phyloP scores from a whole-genome alignment of 2,113 vertebrate species.

The Agelaius tricolor region DNA sequence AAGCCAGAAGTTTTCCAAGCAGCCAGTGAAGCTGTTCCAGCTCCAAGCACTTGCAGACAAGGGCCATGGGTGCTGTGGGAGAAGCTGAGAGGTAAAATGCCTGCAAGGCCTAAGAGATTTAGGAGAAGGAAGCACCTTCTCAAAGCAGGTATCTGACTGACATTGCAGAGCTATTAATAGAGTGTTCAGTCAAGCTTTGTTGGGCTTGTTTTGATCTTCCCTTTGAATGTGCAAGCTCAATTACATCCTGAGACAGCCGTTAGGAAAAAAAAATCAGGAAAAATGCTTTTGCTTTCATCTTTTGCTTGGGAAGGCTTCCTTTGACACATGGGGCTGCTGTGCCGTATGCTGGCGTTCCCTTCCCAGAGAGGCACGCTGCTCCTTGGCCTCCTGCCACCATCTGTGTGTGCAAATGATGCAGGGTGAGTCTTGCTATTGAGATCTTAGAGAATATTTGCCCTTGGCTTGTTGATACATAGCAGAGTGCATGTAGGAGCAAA shows the following conservation, averaged over 20 bases:
- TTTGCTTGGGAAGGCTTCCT: constrained; percentile 32
- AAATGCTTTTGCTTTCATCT: constrained; percentile 52
- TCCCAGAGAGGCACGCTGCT: background rate
- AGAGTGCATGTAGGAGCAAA: constrained; percentile 35
- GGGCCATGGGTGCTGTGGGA: background rate
- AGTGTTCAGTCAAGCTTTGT: background rate
- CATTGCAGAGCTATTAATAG: constrained; percentile 50
- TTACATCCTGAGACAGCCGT: constrained; percentile 49
- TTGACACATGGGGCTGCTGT: background rate
- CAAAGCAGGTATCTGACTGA: background rate
- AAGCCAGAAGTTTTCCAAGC: background rate
- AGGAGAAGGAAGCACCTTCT: constrained; percentile 41
- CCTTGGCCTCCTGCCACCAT: constrained; percentile 37
- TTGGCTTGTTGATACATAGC: constrained; percentile 54
- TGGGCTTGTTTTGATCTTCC: constrained; percentile 58
- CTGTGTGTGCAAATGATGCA: background rate
- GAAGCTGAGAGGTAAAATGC: background rate
- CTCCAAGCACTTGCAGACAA: background rate
- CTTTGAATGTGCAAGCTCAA: constrained; percentile 30
- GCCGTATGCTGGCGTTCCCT: background rate
- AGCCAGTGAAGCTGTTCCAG: background rate
- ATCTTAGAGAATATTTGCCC: constrained; percentile 54
- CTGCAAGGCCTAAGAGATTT: background rate
- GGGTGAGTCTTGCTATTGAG: constrained; percentile 35
- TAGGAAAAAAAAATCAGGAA: background rate